These are phyloP conservation scores for Phymatocera aterrima DNA, from an alignment of 2,888 invertebrate species.

Conservation along the genomic window DNA sequence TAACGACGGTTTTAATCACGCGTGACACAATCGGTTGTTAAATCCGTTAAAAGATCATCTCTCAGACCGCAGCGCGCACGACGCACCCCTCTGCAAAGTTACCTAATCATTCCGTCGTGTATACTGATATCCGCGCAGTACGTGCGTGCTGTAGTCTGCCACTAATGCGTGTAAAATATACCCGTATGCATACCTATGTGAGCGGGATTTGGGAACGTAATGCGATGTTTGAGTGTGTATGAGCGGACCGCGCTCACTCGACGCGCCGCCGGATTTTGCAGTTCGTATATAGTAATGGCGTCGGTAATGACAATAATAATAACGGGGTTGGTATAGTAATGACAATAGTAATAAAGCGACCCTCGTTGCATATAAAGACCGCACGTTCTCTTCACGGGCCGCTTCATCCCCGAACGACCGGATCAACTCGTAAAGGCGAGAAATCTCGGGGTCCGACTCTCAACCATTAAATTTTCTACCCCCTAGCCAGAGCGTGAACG, in stretches of 20 bases:
- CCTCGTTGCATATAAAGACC: constrained; percentile 22
- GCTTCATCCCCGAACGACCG: constrained; percentile 38
- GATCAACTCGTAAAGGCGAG: constrained; percentile 43
- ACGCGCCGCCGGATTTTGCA: constrained; percentile 10
- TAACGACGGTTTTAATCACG: no score
- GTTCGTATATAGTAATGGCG: background rate
- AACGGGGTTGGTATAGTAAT: constrained; percentile 7
- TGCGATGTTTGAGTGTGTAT: background rate
- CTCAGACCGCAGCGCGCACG: background rate
- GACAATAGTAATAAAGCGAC: constrained; percentile 27
- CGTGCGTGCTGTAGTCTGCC: background rate
- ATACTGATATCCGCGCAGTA: no score
- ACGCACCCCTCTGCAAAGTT: background rate
- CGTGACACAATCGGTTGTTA: background rate
- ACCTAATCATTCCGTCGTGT: background rate
- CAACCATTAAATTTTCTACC: constrained; percentile 5
- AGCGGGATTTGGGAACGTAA: background rate
- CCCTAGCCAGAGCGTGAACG: background rate
- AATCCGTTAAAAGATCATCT: background rate
- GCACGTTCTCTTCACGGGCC: background rate
- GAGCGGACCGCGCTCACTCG: background rate
- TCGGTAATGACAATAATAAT: constrained; percentile 29
- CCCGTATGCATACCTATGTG: background rate
- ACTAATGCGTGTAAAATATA: background rate
- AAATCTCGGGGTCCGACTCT: constrained; percentile 25